Base-by-base conservation (phyloP, 23 tunicate species). In the Oikopleura vanhoeffeni region DNA sequence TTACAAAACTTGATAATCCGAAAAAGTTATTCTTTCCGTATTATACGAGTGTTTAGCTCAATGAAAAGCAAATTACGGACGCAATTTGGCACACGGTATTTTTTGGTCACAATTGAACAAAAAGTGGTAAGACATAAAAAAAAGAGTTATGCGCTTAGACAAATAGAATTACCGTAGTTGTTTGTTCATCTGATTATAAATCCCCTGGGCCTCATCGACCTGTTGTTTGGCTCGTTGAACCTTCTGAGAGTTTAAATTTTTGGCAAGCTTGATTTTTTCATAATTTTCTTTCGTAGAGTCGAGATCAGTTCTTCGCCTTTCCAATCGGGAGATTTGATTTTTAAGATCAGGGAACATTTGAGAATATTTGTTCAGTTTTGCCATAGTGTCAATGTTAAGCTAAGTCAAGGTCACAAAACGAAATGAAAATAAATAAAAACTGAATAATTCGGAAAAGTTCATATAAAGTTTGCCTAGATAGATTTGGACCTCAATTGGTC, bases 241-340 rank as follows among this genome's bases (percentile, higher is more conserved):
- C 79, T 71, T 71, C 35, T 30, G 34, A 18, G 79, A 71, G 35
- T 71, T 71, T 2, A 71, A 3, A 71, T 18, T 30, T 30, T 71
- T 71, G 4, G 79, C 79, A 18, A 2, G 38, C 38, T 71, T 71
- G 34, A 71, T 38, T 71, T 71, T 71, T 71, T 71, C 79, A 30
- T 13, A 71, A 38, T 30, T 71, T 18, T 71, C 79, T 30, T 71
- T 71, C 32, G 79, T 30, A 33, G 79, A 71, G 79, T 71, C 79
- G 35, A 71, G 79, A 38, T 71, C 79, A 71, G 32, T 71, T 30
- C 79, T 33, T 2, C 79, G 79, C 35, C 79, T 33, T 71, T 71
- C 79, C 3, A 71, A 38, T 71, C 79, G 79, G 4, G 79, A 18
- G 2, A 71, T 71, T 71, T 71, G 79, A 71, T 71, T 71, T 71